phyloP scores from a whole-genome alignment of 2,888 invertebrate species.

The Lycaena phlaeas region DNA sequence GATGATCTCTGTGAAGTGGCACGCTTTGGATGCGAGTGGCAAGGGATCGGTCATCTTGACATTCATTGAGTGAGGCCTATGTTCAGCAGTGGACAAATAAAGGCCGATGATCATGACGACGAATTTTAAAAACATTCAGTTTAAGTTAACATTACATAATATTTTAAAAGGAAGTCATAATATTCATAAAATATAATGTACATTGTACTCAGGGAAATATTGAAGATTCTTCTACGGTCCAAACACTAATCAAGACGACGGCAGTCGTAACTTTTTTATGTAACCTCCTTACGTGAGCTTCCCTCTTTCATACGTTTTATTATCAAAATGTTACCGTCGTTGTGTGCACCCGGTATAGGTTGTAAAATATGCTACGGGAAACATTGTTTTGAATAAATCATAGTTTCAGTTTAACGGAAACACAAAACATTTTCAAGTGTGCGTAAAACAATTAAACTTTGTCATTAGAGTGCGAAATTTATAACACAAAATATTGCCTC shows the following conservation, averaged over 20 bases:
- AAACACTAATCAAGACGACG: conserved; percentile 19
- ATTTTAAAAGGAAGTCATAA: neutral
- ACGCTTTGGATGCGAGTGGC: too few relatives aligned
- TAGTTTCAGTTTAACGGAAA: neutral
- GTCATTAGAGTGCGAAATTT: too few relatives aligned
- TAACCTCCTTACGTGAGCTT: conserved; percentile 9
- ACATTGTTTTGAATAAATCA: conserved; percentile 7
- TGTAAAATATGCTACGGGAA: neutral
- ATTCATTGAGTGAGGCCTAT: too few relatives aligned
- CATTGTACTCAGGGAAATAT: neutral
- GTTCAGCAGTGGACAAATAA: too few relatives aligned
- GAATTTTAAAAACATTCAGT: too few relatives aligned
- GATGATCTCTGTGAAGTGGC: too few relatives aligned
- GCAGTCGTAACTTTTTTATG: conserved; percentile 20
- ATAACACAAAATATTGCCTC: too few relatives aligned
- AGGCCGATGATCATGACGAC: too few relatives aligned
- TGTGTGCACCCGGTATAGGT: conserved; percentile 2
- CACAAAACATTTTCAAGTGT: neutral
- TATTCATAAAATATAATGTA: neutral
- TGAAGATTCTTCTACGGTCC: conserved; percentile 3
- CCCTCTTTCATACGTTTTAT: conserved; percentile 15
- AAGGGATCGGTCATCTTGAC: too few relatives aligned
- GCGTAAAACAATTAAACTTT: too few relatives aligned
- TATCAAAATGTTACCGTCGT: conserved; percentile 14
- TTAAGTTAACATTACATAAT: too few relatives aligned